These are phyloP conservation scores for Harpagus bidentatus DNA, from an alignment of 2,113 vertebrate species.

Conservation along the genomic window DNA sequence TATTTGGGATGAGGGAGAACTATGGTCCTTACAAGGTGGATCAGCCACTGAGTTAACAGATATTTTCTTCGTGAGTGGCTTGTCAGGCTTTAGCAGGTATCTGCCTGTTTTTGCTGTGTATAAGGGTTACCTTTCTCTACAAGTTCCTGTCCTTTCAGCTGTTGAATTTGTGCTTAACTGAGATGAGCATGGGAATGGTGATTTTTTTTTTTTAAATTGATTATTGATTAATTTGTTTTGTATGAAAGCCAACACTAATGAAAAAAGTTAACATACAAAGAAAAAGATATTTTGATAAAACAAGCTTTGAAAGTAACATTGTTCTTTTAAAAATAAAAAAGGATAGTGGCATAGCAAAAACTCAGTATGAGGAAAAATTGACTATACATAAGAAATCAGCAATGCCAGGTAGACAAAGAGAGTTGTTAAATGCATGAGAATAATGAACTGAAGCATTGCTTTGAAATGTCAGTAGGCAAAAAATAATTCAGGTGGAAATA, in stretches of 20 bases:
- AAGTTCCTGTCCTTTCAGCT: background rate
- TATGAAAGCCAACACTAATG: background rate
- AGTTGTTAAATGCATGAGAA: background rate
- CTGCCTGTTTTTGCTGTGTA: background rate
- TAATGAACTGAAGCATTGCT: background rate
- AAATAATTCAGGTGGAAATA: background rate
- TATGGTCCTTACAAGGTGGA: background rate
- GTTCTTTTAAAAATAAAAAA: background rate
- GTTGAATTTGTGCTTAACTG: background rate
- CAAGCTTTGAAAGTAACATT: background rate
- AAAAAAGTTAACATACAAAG: background rate
- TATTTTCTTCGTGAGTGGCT: background rate
- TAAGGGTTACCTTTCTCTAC: background rate
- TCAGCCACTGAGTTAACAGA: background rate
- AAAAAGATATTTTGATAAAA: background rate
- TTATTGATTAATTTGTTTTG: background rate
- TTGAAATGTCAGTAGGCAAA: background rate
- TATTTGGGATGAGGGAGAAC: background rate
- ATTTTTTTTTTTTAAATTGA: background rate
- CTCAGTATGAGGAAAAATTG: background rate
- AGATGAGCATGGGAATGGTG: background rate
- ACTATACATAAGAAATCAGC: background rate
- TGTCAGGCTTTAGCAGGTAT: background rate
- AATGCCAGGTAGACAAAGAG: background rate
- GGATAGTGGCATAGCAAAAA: background rate